Evolutionary conservation across 2,888 invertebrate species (phyloP).

Genomic region (Hydroisotoma schaefferi): DNA sequence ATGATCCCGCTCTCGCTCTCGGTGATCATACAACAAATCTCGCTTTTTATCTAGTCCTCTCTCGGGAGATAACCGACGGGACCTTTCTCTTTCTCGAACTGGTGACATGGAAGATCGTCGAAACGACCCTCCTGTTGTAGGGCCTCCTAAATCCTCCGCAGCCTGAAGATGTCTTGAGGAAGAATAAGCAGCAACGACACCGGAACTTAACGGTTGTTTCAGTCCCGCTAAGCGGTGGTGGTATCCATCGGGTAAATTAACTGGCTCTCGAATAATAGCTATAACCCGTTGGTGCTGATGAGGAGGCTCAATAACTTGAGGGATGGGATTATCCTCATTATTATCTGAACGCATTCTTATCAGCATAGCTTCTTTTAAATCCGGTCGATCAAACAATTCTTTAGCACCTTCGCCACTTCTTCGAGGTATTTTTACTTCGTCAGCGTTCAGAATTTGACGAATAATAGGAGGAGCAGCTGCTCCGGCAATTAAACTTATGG

Average conservation of each 20-base stretch:
- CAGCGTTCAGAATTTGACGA: conserved; percentile 41
- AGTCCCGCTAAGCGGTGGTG: background rate
- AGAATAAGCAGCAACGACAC: background rate
- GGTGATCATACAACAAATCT: conserved; percentile 15
- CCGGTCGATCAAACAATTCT: conserved; percentile 46
- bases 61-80: background rate
- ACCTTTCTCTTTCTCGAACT: background rate
- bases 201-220: background rate
- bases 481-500: conserved; percentile 33
- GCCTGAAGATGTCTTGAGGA: conserved; percentile 4
- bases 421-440: conserved; percentile 45
- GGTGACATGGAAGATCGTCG: conserved; percentile 2
- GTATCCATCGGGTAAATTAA: conserved; percentile 17
- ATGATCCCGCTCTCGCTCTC: conserved; percentile 10
- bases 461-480: conserved; percentile 34
- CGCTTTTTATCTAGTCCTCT: conserved; percentile 7
- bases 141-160: background rate
- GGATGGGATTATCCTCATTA: conserved; percentile 39
- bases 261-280: conserved; percentile 45
- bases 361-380: conserved; percentile 41
- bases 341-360: conserved; percentile 38
- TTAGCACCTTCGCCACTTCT: conserved; percentile 40
- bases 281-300: conserved; percentile 41
- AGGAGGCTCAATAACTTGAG: conserved; percentile 22
- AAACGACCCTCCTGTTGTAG: background rate